A percentile compares a stretch with the other conserved stretches of the same genome.
Evolutionary conservation across 2,797 vertebrate species (phyloP).

Genomic region (Acrossocheilus fasciatus): DNA sequence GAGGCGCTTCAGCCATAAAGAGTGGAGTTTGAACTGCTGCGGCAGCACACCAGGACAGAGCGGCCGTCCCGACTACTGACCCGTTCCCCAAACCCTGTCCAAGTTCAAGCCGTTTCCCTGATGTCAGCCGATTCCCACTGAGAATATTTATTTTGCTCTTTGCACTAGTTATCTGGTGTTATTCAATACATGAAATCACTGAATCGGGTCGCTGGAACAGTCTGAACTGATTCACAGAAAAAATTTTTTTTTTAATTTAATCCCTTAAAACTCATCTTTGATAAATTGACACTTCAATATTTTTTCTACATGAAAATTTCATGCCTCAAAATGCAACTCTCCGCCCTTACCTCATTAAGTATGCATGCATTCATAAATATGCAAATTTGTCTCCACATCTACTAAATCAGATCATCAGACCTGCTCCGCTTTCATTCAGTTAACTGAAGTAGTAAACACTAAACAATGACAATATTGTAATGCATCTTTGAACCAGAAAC

Average conservation of each 20-base stretch:
- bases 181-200: neutral
- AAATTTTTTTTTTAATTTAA: neutral
- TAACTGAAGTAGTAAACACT: neutral
- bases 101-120: neutral
- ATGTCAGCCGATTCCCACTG: neutral
- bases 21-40: constrained; percentile 7
- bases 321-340: neutral
- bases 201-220: neutral
- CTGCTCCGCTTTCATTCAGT: neutral
- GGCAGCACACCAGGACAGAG: neutral
- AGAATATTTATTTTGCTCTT: neutral
- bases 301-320: too few relatives aligned
- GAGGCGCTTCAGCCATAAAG: neutral
- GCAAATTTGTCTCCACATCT: neutral
- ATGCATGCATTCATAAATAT: neutral
- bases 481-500: neutral
- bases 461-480: neutral
- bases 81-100: neutral
- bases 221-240: neutral
- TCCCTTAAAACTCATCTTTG: neutral
- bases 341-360: neutral
- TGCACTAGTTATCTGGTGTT: constrained; percentile 2
- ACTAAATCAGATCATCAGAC: neutral
- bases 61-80: neutral
- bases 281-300: neutral